A percentile compares a stretch with the other conserved stretches of the same genome.
These are phyloP conservation scores for Drosophila insularis DNA, from an alignment of 1,140 invertebrate genomes.

Conservation along the genomic window DNA sequence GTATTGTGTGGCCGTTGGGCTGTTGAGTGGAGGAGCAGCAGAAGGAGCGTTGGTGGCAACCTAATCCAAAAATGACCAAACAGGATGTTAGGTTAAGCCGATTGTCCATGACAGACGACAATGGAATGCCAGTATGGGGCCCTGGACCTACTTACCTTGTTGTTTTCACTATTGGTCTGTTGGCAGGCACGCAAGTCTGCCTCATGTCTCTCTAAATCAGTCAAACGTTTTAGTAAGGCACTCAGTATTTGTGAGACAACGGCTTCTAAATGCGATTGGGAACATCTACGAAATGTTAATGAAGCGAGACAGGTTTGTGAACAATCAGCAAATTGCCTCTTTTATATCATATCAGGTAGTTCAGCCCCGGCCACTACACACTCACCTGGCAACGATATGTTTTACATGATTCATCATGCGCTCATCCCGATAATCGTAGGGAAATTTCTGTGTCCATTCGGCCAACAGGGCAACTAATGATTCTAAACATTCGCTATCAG, in stretches of 20 bases:
- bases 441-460: slow-evolving; percentile 84
- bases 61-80: slow-evolving; percentile 30
- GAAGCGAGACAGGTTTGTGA: neutral
- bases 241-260: slow-evolving; percentile 80
- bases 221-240: slow-evolving; percentile 83
- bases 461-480: slow-evolving; percentile 75
- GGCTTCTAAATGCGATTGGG: slow-evolving; percentile 77
- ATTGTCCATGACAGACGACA: slow-evolving; percentile 10
- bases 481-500: slow-evolving; percentile 73
- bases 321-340: slow-evolving; percentile 12
- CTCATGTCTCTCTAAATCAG: slow-evolving; percentile 82
- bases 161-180: slow-evolving; percentile 47
- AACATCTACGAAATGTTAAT: slow-evolving; percentile 60
- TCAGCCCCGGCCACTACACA: neutral
- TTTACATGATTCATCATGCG: slow-evolving; percentile 85
- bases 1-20: slow-evolving; percentile 77
- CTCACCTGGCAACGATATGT: slow-evolving; percentile 82
- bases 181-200: slow-evolving; percentile 80
- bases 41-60: slow-evolving; percentile 16
- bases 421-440: slow-evolving; percentile 87
- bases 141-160: slow-evolving; percentile 54
- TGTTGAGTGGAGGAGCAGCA: slow-evolving; percentile 47
- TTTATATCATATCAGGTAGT: neutral
- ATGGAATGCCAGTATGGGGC: neutral
- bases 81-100: slow-evolving; percentile 29